phyloP scores from a whole-genome alignment of 2,888 invertebrate species.

The Scelioninae gen. 1 region DNA sequence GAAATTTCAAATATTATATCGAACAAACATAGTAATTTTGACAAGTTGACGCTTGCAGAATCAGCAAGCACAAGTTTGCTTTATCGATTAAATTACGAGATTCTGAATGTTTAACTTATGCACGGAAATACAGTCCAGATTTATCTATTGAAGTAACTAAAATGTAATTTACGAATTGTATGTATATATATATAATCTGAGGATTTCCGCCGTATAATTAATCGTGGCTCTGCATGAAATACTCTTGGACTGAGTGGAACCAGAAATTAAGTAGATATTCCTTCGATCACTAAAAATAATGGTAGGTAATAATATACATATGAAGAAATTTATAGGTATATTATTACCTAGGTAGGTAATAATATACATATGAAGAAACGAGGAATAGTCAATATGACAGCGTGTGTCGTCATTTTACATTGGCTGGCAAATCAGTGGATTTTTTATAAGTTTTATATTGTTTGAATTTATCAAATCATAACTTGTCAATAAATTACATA shows the following conservation, averaged over 20 bases:
- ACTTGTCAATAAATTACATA: conserved; percentile 12
- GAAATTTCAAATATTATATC: neutral
- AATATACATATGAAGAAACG: too few species aligned
- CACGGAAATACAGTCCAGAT: neutral
- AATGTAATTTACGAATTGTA: conserved; percentile 2
- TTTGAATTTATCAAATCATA: conserved; percentile 27
- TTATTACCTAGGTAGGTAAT: too few species aligned
- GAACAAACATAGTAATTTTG: neutral
- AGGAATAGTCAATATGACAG: neutral
- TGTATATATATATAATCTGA: neutral
- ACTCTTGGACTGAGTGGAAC: neutral
- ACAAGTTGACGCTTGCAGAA: neutral
- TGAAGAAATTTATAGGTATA: too few species aligned
- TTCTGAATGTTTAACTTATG: conserved; percentile 21
- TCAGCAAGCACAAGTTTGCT: neutral
- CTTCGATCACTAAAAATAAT: too few species aligned
- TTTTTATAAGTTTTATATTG: conserved; percentile 15
- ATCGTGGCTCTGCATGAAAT: neutral
- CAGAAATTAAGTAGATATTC: neutral
- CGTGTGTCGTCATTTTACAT: neutral
- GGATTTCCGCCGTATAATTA: neutral
- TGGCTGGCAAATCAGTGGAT: neutral
- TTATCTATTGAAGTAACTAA: neutral
- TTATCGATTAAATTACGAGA: conserved; percentile 25
- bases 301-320: too few species aligned